phyloP scores from a whole-genome alignment of 2,797 vertebrate species.

The Lates japonicus region DNA sequence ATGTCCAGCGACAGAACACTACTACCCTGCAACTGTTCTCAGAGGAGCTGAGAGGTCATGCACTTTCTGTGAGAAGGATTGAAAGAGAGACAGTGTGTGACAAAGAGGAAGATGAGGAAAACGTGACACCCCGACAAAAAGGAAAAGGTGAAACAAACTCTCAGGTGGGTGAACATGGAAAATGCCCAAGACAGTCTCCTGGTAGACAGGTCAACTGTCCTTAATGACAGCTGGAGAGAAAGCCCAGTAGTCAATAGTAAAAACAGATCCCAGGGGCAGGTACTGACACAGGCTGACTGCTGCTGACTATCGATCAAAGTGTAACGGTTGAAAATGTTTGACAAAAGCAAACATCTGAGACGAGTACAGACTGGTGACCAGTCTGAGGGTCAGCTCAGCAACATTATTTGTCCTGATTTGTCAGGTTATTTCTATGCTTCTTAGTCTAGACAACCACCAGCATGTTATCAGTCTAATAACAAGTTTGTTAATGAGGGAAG shows the following conservation, averaged over 20 bases:
- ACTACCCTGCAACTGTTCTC: slow-evolving; percentile 23
- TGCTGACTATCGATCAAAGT: not conserved
- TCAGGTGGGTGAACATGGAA: slow-evolving; percentile 2
- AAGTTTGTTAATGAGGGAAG: not conserved
- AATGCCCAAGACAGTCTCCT: not conserved
- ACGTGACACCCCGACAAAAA: slow-evolving; percentile 31
- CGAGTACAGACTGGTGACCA: not conserved
- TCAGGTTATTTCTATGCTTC: not conserved
- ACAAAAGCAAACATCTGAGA: not conserved
- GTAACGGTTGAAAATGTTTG: not conserved
- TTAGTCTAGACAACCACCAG: not conserved
- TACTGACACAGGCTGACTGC: slow-evolving; percentile 15
- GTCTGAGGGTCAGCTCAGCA: not conserved
- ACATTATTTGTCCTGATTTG: not conserved
- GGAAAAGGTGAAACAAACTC: slow-evolving; percentile 28
- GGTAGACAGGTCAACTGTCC: not conserved
- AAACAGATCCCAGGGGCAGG: slow-evolving; percentile 9
- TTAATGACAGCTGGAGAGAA: slow-evolving; percentile 5
- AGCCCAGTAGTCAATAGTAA: not conserved
- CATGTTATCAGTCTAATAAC: not conserved
- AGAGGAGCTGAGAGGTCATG: slow-evolving; percentile 50
- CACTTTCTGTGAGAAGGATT: slow-evolving; percentile 29
- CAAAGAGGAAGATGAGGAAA: slow-evolving; percentile 37
- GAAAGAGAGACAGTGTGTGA: slow-evolving; percentile 34
- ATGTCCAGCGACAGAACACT: slow-evolving; percentile 58